These are phyloP conservation scores for Ondatra zibethicus DNA, from an alignment of 2,113 vertebrate species.

Conservation along the genomic window DNA sequence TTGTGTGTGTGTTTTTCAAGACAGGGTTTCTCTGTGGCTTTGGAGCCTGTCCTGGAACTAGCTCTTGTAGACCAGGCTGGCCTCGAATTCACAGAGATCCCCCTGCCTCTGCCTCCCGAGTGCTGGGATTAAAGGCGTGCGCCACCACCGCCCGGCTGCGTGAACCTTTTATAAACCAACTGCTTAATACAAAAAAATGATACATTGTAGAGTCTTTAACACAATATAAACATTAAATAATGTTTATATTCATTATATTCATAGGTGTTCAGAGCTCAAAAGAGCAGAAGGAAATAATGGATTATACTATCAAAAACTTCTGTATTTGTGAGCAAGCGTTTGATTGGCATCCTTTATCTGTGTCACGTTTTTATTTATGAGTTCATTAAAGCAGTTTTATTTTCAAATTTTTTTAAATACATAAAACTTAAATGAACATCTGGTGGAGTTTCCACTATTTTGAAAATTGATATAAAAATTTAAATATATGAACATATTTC, in stretches of 20 bases:
- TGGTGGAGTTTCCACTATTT: neutral
- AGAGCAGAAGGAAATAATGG: neutral
- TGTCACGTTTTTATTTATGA: neutral
- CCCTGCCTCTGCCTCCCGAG: no score
- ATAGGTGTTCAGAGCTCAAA: neutral
- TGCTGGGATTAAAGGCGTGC: no score
- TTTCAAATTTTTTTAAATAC: neutral
- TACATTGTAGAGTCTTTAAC: neutral
- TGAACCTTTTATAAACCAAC: neutral
- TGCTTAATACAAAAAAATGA: conserved; percentile 6
- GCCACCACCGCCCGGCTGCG: no score
- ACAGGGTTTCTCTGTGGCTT: no score
- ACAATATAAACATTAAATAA: neutral
- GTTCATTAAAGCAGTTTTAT: neutral
- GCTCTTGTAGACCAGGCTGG: no score
- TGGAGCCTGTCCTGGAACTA: no score
- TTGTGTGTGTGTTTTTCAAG: no score
- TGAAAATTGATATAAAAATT: neutral
- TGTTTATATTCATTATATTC: neutral
- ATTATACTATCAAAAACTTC: neutral
- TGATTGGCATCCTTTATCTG: neutral
- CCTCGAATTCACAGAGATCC: no score
- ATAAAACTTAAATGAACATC: neutral
- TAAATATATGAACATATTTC: neutral
- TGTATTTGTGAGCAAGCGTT: neutral